Conservation (phyloP, 1,140 invertebrate species). For the Neomicropteryx cornuta region DNA sequence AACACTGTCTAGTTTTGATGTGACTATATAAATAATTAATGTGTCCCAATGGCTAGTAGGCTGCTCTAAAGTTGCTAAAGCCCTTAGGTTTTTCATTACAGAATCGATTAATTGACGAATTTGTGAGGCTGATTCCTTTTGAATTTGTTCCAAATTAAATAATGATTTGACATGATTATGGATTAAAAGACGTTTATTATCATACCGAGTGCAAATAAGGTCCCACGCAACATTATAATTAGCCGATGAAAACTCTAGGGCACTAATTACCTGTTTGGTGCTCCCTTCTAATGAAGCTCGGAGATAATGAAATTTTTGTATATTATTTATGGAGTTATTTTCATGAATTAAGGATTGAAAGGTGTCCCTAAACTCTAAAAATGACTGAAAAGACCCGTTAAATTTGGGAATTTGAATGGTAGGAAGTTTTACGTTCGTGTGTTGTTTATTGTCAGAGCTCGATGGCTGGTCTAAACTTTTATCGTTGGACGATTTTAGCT, state of each 20-base stretch:
- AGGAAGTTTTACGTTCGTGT: no score
- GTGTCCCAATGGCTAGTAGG: constrained; percentile 8
- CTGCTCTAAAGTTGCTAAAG: constrained; percentile 4
- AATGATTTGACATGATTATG: constrained; percentile 4
- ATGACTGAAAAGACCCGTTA: no score
- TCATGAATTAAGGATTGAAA: no score
- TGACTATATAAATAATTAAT: constrained; percentile 4
- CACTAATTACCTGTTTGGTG: constrained; percentile 15
- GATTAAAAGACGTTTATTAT: constrained; percentile 4
- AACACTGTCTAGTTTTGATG: constrained; percentile 3
- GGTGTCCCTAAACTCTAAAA: no score
- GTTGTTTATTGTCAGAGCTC: no score
- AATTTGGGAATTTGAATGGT: no score
- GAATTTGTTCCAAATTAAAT: constrained; percentile 1
- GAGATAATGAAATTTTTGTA: no score
- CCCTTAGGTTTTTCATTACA: constrained; percentile 5
- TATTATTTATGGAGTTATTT: no score
- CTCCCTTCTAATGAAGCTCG: no score
- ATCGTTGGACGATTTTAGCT: no score
- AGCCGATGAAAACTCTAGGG: constrained; percentile 9
- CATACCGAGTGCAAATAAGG: constrained; percentile 3
- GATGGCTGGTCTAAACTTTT: no score
- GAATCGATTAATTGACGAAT: constrained; percentile 5
- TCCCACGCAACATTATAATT: constrained; percentile 6
- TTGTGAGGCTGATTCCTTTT: constrained; percentile 7